Evolutionary conservation across 2,888 invertebrate species (phyloP), one percentile per base, ranked within the genome.

Genomic region (Hydropsyche betteni): DNA sequence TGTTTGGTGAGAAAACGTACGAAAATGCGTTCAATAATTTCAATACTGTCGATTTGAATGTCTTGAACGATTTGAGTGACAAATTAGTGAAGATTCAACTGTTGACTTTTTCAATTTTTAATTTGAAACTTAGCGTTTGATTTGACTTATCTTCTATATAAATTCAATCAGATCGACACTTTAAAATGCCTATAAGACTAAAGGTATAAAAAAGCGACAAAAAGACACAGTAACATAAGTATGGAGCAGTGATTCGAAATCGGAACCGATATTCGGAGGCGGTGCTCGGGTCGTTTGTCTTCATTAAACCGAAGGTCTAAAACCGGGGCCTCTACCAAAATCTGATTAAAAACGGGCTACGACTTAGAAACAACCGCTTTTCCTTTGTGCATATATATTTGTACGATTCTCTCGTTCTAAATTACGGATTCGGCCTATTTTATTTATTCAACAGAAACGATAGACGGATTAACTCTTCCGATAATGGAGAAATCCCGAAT

Each of bases 401-500:
- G 44, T 44, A 44, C 44, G 44, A 44, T 44, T 44, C 44, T 10
- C 16, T 64, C 64, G 8, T 36, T 64, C 64, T 34, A 64, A 64
- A 64, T 64, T 64, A 34, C 64, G 61, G 10, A 36, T n/a, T 24
- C 24, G 58, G 12, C 64, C 36, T 33, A 34, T 64, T 64, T 64
- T 64, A 64, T 64, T 64, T 64, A 64, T 64, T 64, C 64, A 64
- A 36, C 64, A 5, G 64, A 64, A 64, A 64, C 64, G 64, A 64
- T 64, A 64, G 64, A 64, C 64, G 64, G 64, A 64, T 64, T 36
- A 64, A 64, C 64, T 64, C 64, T 64, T 64, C 64, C 64, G 34
- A 64, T 64, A 64, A 64, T 64, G 64, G 64, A 58, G 64, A 36
- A 16, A 61, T 12, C 34, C 10, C 61, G 61, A 16, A 55, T 61